Evolutionary conservation across 2,797 vertebrate species (phyloP).

Genomic region (Sebastes minor): DNA sequence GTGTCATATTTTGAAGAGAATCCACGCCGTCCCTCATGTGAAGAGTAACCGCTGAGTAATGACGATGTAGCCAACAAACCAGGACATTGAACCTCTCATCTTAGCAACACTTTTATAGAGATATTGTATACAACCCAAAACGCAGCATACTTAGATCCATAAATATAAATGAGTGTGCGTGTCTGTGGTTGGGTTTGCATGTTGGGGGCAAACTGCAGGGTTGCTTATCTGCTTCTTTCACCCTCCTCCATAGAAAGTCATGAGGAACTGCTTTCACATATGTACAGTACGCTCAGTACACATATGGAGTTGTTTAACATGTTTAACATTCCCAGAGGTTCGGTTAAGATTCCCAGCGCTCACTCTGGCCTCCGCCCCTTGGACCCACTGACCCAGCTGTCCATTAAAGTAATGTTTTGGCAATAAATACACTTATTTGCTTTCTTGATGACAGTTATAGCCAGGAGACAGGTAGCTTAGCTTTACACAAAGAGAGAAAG

Average conservation of each 20-base stretch:
- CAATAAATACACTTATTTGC: not conserved
- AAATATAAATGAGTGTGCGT: constrained; percentile 32
- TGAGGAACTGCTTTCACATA: not conserved
- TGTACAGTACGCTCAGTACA: not conserved
- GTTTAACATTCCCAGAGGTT: constrained; percentile 27
- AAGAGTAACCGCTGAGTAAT: constrained; percentile 67
- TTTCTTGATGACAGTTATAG: not conserved
- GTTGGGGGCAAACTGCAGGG: constrained; percentile 10
- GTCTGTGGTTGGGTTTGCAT: constrained; percentile 28
- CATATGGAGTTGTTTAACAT: constrained; percentile 50
- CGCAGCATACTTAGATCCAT: constrained; percentile 33
- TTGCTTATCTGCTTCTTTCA: constrained; percentile 10
- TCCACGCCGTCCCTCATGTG: constrained; percentile 48
- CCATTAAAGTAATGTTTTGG: not conserved
- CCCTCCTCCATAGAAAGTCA: not conserved
- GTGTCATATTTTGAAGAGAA: constrained; percentile 46
- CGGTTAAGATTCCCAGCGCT: constrained; percentile 32
- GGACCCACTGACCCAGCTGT: constrained; percentile 26
- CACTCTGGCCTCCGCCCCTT: not conserved
- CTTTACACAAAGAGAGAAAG: not conserved
- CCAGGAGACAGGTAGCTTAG: not conserved
- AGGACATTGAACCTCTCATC: constrained; percentile 52
- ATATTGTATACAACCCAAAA: constrained; percentile 46
- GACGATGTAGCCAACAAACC: constrained; percentile 52
- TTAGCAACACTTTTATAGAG: constrained; percentile 49